Percentiles rank a stretch among this genome's conserved stretches.
phyloP scores from a whole-genome alignment of 2,888 invertebrate species.

The Erynnis tages region DNA sequence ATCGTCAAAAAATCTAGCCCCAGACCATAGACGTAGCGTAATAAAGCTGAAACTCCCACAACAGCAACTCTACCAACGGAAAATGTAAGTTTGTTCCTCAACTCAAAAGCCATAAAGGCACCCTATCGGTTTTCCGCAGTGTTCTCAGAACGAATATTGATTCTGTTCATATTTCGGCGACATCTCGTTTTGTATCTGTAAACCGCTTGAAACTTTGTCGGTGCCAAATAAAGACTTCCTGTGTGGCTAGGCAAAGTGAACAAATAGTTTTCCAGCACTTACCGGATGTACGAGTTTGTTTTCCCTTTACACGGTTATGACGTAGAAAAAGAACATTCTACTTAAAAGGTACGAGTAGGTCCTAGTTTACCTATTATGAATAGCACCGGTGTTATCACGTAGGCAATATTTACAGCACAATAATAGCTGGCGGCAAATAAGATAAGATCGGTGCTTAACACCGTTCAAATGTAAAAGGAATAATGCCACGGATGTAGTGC shows the following conservation, averaged over 20 bases:
- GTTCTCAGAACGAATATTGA: conserved; percentile 60
- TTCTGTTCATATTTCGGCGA: conserved; percentile 58
- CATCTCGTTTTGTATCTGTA: conserved; percentile 49
- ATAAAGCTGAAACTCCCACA: conserved; percentile 10
- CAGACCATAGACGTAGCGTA: conserved; percentile 23
- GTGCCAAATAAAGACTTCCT: conserved; percentile 68
- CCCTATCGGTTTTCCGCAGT: conserved; percentile 69
- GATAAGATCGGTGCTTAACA: neutral
- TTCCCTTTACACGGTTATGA: conserved; percentile 14
- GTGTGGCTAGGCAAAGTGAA: conserved; percentile 42
- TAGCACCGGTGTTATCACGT: neutral
- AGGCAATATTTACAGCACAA: neutral
- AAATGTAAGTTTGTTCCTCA: conserved; percentile 28
- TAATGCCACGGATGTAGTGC: neutral
- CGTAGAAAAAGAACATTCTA: conserved; percentile 1
- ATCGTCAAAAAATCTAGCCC: conserved; percentile 29
- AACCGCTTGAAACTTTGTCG: conserved; percentile 53
- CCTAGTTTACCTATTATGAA: neutral
- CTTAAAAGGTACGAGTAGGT: neutral
- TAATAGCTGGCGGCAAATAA: conserved; percentile 2
- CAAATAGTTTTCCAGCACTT: conserved; percentile 19
- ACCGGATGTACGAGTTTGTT: conserved; percentile 26
- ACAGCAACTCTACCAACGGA: conserved; percentile 29
- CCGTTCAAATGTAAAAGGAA: neutral
- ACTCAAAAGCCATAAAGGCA: conserved; percentile 53